Base-by-base conservation (phyloP, 2,113 vertebrate species). In the Bufo bufo region DNA sequence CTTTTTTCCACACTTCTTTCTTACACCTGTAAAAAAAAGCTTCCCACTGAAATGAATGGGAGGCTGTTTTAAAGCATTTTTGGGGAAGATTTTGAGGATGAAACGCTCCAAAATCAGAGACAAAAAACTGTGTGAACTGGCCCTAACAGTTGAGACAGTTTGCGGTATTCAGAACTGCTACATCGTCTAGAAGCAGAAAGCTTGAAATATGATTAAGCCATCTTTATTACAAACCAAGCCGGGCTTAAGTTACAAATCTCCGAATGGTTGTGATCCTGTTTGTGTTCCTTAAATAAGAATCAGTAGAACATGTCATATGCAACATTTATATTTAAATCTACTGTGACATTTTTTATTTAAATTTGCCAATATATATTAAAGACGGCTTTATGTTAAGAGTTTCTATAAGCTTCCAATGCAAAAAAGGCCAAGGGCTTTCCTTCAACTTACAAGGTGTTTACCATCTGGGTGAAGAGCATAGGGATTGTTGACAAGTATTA, bases 401-500 rank as follows among this genome's bases (percentile, higher is more conserved):
- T 20, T 20, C 47, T 20, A 50, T 50, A 19, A 49, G 45, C 14
- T 17, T 74, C 8, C 13, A 17, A 19, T 6, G 19, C 14, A 74
- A 19, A 74, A 74, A 75, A 0, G 72, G 19, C 63, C 7, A n/a
- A 43, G 13, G 45, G 20, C 49, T 49, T 71, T 83, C n/a, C 82
- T 54, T 54, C 56, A 71, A 17, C 82, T 54, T 71, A 47, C 82
- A 71, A 69, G 49, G 47, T n/a, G 49, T 85, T 74, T 74, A 58
- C 23, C 47, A 45, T 85, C 23, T 59, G 66, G 71, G 58, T 54
- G 63, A 14, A 75, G 69, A 23, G 10, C 33, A 84, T 72, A 45
- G 74, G 6, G 82, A 50, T 56, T 84, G 82, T 50, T 84, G 65
- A 74, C 54, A 75, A 45, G 52, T 75, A 47, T 85, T 43, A 45